A percentile compares a stretch with the other conserved stretches of the same genome.
Conservation (phyloP, 2,797 vertebrate genomes). For the Erpetoichthys calabaricus region DNA sequence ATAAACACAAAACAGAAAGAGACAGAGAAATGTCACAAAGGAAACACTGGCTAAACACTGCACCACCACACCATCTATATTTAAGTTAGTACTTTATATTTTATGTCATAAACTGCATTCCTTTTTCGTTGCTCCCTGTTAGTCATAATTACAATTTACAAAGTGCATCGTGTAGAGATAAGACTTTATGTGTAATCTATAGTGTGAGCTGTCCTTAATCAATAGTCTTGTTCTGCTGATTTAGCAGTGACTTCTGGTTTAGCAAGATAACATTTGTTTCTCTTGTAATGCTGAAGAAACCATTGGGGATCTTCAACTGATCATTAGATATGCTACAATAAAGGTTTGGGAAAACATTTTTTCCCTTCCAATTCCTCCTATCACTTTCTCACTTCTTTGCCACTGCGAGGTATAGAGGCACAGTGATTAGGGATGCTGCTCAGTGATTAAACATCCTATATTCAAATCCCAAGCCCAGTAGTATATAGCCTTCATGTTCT, state of each 20-base stretch:
- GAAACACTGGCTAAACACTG: constrained; percentile 10
- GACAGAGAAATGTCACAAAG: too few relatives aligned
- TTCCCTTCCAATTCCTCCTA: constrained; percentile 53
- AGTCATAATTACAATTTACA: constrained; percentile 43
- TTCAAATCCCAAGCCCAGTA: too few relatives aligned
- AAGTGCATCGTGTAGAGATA: constrained; percentile 47
- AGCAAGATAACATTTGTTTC: constrained; percentile 75
- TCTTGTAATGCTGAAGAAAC: constrained; percentile 66
- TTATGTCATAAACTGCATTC: too few relatives aligned
- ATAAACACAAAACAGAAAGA: too few relatives aligned
- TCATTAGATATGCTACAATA: constrained; percentile 78
- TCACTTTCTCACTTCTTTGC: constrained; percentile 54
- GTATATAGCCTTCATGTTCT: too few relatives aligned
- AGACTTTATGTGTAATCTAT: constrained; percentile 60
- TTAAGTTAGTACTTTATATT: too few relatives aligned
- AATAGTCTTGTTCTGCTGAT: constrained; percentile 80
- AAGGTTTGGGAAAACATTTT: constrained; percentile 38
- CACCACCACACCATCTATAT: constrained; percentile 32
- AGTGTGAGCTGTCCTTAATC: constrained; percentile 65
- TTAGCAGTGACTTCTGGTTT: constrained; percentile 65
- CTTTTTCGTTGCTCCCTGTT: not conserved
- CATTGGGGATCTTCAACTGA: constrained; percentile 64
- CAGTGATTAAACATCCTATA: too few relatives aligned
- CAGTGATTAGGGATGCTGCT: not conserved
- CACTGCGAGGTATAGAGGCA: constrained; percentile 26